Conservation (phyloP, 2,797 vertebrate species). For the Rallus crepitans region DNA sequence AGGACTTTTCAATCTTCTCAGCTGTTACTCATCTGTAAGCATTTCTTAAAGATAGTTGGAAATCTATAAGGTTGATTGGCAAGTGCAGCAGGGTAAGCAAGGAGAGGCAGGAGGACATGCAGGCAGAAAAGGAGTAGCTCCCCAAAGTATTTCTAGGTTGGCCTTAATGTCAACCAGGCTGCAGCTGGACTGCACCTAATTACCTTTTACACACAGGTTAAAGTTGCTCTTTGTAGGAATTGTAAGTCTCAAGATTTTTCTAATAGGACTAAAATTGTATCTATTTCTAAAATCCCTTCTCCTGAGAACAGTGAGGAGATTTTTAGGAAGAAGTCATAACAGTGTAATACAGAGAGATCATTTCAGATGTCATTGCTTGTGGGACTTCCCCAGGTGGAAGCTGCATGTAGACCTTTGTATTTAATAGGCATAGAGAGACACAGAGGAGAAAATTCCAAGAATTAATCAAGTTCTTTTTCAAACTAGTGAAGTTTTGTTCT, state of each 20-base stretch:
- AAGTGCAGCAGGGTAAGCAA: neutral
- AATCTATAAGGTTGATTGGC: neutral
- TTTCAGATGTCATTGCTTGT: neutral
- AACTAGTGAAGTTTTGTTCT: neutral
- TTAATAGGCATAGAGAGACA: neutral
- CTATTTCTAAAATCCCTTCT: neutral
- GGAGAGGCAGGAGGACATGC: neutral
- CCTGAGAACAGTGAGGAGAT: neutral
- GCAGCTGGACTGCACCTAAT: neutral
- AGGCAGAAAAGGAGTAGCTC: neutral
- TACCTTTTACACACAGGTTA: conserved; percentile 21
- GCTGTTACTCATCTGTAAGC: neutral
- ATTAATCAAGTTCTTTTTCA: neutral
- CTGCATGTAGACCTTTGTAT: neutral
- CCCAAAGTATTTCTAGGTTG: neutral
- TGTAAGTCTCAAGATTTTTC: conserved; percentile 3
- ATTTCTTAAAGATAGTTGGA: neutral
- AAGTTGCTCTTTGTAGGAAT: conserved; percentile 8
- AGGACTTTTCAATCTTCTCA: conserved; percentile 2
- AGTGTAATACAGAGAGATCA: neutral
- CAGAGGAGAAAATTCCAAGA: neutral
- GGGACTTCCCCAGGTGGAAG: neutral
- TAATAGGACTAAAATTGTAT: neutral
- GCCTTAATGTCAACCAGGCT: neutral
- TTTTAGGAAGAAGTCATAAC: neutral